A percentile compares a stretch with the other conserved stretches of the same genome.
These are phyloP conservation scores for Bovichtus diacanthus DNA, from an alignment of 2,797 vertebrate genomes.

Conservation along the genomic window DNA sequence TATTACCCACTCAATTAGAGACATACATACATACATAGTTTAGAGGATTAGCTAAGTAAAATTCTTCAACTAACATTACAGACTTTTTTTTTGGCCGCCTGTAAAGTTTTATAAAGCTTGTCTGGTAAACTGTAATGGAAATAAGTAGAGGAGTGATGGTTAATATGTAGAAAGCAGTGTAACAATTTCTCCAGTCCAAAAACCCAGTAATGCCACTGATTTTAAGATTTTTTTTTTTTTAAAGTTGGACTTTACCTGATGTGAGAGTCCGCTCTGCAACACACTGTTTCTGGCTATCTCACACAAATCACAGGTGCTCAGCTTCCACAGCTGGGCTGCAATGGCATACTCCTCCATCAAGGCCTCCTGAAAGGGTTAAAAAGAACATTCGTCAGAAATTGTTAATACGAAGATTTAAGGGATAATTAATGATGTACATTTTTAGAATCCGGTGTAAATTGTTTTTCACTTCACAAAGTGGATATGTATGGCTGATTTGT, in stretches of 20 bases:
- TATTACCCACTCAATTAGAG: background rate
- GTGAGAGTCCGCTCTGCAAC: slow-evolving; percentile 94
- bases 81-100: background rate
- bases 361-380: slow-evolving; percentile 86
- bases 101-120: background rate
- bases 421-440: background rate
- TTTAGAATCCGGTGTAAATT: background rate
- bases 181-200: background rate
- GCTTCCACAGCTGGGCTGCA: slow-evolving; percentile 97
- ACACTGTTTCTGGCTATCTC: slow-evolving; percentile 98
- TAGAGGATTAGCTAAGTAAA: background rate
- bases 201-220: background rate
- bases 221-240: too few species aligned
- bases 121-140: background rate
- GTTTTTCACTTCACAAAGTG: too few species aligned
- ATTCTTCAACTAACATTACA: background rate
- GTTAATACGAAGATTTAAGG: background rate
- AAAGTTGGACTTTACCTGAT: slow-evolving; percentile 85
- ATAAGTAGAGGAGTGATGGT: background rate
- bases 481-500: background rate
- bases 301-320: slow-evolving; percentile 96
- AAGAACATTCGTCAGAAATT: background rate
- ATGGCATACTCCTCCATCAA: slow-evolving; percentile 99
- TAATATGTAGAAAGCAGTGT: background rate
- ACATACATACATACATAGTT: background rate